These are phyloP conservation scores for Rana temporaria DNA, from an alignment of 2,113 vertebrate species.

Conservation along the genomic window DNA sequence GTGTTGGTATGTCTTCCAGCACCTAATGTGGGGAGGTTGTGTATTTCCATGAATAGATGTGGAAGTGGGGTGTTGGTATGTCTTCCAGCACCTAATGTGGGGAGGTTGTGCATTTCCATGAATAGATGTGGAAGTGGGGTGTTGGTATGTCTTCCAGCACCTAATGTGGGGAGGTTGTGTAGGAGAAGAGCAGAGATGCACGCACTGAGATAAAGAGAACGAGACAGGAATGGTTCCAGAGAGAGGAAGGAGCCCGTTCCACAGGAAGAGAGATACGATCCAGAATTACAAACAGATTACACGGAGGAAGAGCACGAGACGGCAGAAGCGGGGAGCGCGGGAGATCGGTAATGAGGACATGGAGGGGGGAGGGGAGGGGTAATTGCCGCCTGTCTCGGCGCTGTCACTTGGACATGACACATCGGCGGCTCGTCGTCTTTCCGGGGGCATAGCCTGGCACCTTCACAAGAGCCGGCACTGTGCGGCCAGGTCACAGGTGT, in stretches of 20 bases:
- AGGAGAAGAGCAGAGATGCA: neutral
- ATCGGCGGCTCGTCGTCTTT: too few relatives aligned
- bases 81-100: too few relatives aligned
- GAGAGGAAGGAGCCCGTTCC: neutral
- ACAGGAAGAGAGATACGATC: constrained; percentile 5
- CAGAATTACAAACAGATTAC: neutral
- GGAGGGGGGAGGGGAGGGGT: constrained; percentile 16
- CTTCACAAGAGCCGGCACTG: too few relatives aligned
- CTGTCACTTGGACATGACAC: constrained; percentile 21
- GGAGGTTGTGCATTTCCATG: too few relatives aligned
- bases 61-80: too few relatives aligned
- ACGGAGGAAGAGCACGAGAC: constrained; percentile 17
- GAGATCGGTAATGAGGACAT: constrained; percentile 24
- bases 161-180: too few relatives aligned
- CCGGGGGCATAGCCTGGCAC: too few relatives aligned
- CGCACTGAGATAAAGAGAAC: neutral
- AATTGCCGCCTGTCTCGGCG: constrained; percentile 38
- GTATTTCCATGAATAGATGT: too few relatives aligned
- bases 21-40: too few relatives aligned
- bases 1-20: too few relatives aligned
- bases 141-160: too few relatives aligned
- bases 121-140: too few relatives aligned
- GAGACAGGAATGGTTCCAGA: neutral
- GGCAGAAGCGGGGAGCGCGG: neutral
- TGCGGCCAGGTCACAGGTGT: neutral